Conservation (phyloP, 2,888 invertebrate species). For the Cyaniris semiargus region DNA sequence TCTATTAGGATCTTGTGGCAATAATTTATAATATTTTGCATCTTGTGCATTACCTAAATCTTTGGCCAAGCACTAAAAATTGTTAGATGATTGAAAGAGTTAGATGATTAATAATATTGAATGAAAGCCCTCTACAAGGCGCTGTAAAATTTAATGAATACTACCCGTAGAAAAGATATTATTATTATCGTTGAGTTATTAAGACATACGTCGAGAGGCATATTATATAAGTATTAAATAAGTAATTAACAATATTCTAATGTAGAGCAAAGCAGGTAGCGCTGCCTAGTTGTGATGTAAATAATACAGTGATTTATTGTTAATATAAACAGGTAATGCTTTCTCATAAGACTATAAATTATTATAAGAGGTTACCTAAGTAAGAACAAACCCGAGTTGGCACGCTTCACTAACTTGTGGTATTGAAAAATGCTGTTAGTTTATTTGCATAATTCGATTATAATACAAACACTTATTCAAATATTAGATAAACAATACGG, state of each 20-base stretch:
- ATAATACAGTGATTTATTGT: neutral
- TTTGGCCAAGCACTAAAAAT: too few species aligned
- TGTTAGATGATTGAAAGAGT: too few species aligned
- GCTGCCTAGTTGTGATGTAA: neutral
- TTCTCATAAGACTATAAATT: neutral
- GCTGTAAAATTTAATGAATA: too few species aligned
- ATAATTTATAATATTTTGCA: too few species aligned
- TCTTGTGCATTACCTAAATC: too few species aligned
- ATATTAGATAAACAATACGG: neutral
- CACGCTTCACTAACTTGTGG: neutral
- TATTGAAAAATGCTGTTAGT: neutral
- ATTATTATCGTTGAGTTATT: too few species aligned
- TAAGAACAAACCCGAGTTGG: neutral
- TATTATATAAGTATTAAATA: neutral
- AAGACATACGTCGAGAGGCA: too few species aligned
- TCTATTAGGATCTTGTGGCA: too few species aligned
- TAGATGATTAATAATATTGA: too few species aligned
- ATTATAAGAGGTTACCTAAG: neutral
- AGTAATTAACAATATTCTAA: neutral
- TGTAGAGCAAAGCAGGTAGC: neutral
- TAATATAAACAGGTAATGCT: conserved; percentile 15
- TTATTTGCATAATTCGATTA: neutral
- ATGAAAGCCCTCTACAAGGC: too few species aligned
- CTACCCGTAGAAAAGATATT: too few species aligned
- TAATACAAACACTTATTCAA: neutral